Conservation (phyloP, 92 coral and sea anemone species). For the Ricordea florida region DNA sequence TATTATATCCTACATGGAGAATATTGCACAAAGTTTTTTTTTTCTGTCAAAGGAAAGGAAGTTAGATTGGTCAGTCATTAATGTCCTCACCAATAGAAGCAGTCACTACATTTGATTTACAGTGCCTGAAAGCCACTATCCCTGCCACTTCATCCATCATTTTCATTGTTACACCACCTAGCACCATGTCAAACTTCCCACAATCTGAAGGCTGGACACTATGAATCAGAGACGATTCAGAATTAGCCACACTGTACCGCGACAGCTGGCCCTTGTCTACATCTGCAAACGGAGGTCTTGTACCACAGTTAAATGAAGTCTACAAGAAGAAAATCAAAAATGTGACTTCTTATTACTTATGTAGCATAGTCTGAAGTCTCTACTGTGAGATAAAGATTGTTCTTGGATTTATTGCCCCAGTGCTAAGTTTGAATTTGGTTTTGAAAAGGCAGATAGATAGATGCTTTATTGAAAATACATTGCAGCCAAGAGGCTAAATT, state of each 20-base stretch:
- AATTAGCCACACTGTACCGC: conserved; percentile 62
- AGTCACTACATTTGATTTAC: conserved; percentile 88
- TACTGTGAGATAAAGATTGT: too few relatives aligned
- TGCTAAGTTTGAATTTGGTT: too few relatives aligned
- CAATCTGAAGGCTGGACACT: conserved; percentile 93
- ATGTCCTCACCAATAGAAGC: conserved; percentile 80
- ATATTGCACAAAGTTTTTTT: too few relatives aligned
- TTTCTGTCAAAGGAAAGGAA: too few relatives aligned
- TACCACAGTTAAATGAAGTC: conserved; percentile 63
- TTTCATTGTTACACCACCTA: conserved; percentile 95
- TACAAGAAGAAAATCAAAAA: not conserved
- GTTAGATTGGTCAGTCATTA: not conserved
- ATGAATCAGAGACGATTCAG: conserved; percentile 88
- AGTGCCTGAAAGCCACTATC: conserved; percentile 85
- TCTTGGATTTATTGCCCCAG: too few relatives aligned
- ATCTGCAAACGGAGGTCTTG: conserved; percentile 16
- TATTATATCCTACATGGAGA: too few relatives aligned
- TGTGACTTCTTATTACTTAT: not conserved
- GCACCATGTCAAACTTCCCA: conserved; percentile 56
- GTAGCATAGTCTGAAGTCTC: too few relatives aligned
- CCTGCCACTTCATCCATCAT: conserved; percentile 97
- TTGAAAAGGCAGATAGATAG: too few relatives aligned
- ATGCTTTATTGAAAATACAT: too few relatives aligned
- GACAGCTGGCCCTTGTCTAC: conserved; percentile 36
- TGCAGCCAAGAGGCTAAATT: too few relatives aligned